These are phyloP conservation scores for Clarias platycephalus DNA, from an alignment of 2,797 vertebrate genomes.

Conservation along the genomic window DNA sequence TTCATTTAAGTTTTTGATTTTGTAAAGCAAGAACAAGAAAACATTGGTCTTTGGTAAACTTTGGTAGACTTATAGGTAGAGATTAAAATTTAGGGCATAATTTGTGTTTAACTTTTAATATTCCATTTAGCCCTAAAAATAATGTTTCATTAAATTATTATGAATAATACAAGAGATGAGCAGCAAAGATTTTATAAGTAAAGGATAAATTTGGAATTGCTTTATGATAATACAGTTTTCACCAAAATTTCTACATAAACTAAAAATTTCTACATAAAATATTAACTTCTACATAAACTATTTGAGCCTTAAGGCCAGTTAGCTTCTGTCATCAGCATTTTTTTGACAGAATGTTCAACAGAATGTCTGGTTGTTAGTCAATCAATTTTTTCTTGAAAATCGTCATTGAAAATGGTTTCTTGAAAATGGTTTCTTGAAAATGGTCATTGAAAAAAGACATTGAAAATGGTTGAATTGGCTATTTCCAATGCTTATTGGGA, in stretches of 20 bases:
- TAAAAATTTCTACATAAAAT: background rate
- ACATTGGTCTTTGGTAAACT: background rate
- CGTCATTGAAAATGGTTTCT: background rate
- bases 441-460: background rate
- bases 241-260: too few species aligned
- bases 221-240: background rate
- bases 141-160: background rate
- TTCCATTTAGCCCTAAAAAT: background rate
- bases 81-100: background rate
- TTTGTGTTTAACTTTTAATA: background rate
- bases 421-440: background rate
- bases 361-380: background rate
- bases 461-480: background rate
- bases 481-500: background rate
- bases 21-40: background rate
- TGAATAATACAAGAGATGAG: background rate
- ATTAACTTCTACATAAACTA: too few species aligned
- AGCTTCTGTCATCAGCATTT: background rate
- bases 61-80: background rate
- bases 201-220: background rate
- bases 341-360: background rate
- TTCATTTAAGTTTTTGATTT: background rate
- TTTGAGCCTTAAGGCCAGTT: background rate
- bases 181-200: background rate
- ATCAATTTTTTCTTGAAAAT: background rate